These are phyloP conservation scores for Gallinago undulata DNA, from an alignment of 2,113 vertebrate species.

Conservation along the genomic window DNA sequence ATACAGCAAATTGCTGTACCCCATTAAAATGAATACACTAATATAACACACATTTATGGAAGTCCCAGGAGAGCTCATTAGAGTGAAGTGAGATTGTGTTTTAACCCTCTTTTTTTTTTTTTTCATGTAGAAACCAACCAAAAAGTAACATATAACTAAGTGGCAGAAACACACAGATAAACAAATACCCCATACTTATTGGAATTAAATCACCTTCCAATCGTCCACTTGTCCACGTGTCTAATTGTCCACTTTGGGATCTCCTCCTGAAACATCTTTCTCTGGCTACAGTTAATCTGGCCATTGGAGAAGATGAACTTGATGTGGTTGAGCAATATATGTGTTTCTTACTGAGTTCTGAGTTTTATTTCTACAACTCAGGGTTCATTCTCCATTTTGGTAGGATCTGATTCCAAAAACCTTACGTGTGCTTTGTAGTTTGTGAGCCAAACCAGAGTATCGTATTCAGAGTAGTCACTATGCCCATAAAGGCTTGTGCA, in stretches of 20 bases:
- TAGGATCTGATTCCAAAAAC: not conserved
- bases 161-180: not conserved
- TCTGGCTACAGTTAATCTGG: not conserved
- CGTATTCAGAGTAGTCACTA: not conserved
- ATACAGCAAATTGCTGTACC: not conserved
- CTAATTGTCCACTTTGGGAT: not conserved
- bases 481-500: not conserved
- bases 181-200: not conserved
- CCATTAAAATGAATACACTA: constrained; percentile 28
- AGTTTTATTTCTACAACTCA: not conserved
- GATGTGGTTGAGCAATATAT: not conserved
- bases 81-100: constrained; percentile 11
- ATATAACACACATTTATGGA: not conserved
- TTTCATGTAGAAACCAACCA: not conserved
- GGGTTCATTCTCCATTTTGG: not conserved
- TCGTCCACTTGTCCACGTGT: not conserved
- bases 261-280: not conserved
- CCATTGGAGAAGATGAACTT: not conserved
- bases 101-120: not conserved
- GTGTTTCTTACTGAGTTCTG: not conserved
- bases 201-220: not conserved
- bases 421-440: rapidly evolving
- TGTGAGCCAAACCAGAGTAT: not conserved
- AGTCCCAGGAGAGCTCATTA: constrained; percentile 47
- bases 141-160: not conserved